These are phyloP conservation scores for Himantopus leucocephalus DNA, from an alignment of 2,113 vertebrate genomes.

Conservation along the genomic window DNA sequence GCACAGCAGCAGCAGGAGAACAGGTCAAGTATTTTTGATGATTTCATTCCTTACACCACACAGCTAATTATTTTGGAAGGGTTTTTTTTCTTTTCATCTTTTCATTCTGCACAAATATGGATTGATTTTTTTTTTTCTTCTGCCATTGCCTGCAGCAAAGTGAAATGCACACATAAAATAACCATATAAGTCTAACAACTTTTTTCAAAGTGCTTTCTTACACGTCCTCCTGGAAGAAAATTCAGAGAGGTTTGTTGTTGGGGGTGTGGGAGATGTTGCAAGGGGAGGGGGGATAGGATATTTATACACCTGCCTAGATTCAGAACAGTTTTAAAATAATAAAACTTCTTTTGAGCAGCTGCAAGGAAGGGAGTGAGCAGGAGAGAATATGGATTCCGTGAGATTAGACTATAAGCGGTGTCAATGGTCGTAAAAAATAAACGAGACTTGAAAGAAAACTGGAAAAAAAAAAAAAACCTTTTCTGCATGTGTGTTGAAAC, in stretches of 20 bases:
- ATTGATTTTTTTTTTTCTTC: conserved; percentile 37
- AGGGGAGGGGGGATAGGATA: neutral
- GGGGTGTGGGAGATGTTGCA: neutral
- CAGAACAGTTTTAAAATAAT: neutral
- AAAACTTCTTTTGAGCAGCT: neutral
- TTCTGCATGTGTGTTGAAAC: neutral
- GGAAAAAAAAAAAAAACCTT: neutral
- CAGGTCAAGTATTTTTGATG: neutral
- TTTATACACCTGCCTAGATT: neutral
- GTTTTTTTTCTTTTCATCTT: conserved; percentile 20
- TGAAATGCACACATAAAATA: conserved; percentile 54
- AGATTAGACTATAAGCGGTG: neutral
- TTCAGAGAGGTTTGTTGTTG: neutral
- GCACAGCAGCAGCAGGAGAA: neutral
- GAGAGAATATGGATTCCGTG: neutral
- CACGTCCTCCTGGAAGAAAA: neutral
- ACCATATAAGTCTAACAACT: conserved; percentile 7
- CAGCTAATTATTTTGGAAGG: conserved; percentile 55
- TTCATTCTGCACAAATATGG: neutral
- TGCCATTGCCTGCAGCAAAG: conserved; percentile 55
- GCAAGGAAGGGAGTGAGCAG: neutral
- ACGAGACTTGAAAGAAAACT: neutral
- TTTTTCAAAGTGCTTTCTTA: conserved; percentile 22
- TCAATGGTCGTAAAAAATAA: neutral
- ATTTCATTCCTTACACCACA: conserved; percentile 18